phyloP scores from a whole-genome alignment of 2,888 invertebrate species.

The Acanthosepion esculentum region DNA sequence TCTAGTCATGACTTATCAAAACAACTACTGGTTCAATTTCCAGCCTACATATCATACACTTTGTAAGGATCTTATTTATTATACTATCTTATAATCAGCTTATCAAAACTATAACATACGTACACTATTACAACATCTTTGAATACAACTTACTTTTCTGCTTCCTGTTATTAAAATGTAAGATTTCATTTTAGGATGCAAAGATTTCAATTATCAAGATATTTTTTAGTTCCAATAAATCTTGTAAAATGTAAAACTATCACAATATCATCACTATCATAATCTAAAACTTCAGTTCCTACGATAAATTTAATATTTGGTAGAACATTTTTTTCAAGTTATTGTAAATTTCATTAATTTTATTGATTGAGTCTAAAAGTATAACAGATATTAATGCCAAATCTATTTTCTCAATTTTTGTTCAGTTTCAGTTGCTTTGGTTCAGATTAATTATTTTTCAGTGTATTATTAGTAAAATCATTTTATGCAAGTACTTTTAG shows the following conservation, averaged over 20 bases:
- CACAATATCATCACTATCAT: background rate
- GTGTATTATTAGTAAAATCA: too few species aligned
- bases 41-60: background rate
- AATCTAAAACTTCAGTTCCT: background rate
- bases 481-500: too few species aligned
- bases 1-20: background rate
- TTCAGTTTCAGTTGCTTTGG: too few species aligned
- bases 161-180: background rate
- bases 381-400: too few species aligned
- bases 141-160: background rate
- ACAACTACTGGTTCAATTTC: slow-evolving; percentile 5
- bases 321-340: background rate
- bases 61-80: background rate
- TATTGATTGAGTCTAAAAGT: too few species aligned
- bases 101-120: background rate
- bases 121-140: background rate
- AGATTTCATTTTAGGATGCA: too few species aligned
- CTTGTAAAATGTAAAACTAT: background rate
- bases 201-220: background rate
- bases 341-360: too few species aligned
- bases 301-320: background rate
- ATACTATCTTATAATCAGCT: background rate
- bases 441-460: too few species aligned
- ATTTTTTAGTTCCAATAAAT: background rate
- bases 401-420: too few species aligned